Percentiles rank a stretch among this genome's conserved stretches.
These are phyloP conservation scores for Varanus komodoensis DNA, from an alignment of 2,113 vertebrate species.

Conservation along the genomic window DNA sequence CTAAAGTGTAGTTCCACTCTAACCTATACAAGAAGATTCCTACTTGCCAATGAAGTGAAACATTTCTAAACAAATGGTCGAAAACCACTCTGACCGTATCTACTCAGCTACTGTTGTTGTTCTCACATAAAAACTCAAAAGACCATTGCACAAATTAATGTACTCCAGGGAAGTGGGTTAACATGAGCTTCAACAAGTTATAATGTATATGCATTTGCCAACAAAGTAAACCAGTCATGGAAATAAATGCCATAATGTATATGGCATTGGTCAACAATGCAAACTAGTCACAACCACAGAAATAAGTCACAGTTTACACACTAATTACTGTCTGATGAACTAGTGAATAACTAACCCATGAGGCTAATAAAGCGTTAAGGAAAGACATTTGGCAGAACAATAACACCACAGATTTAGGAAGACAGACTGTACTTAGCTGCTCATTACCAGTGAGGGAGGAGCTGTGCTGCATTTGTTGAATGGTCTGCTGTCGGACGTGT, in stretches of 20 bases:
- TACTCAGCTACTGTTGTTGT: background rate
- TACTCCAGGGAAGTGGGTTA: too few relatives aligned
- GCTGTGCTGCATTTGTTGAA: conserved; percentile 60
- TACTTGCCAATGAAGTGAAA: background rate
- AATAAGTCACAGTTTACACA: background rate
- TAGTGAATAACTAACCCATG: background rate
- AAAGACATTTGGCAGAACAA: background rate
- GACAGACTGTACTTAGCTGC: background rate
- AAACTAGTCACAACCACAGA: background rate
- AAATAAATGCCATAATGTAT: background rate
- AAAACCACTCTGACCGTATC: background rate
- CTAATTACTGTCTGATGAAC: background rate
- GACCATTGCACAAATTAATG: background rate
- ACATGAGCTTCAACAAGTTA: background rate
- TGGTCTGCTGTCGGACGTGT: conserved; percentile 79
- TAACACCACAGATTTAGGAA: background rate
- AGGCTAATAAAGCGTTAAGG: background rate
- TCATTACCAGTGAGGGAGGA: conserved; percentile 47
- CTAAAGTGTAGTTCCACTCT: background rate
- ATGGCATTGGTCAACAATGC: background rate
- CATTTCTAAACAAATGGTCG: background rate
- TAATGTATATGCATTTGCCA: background rate
- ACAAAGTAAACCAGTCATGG: background rate
- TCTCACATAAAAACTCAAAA: background rate
- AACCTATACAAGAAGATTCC: background rate